Conservation (phyloP, 2,888 invertebrate species). For the Gymnosoma rotundatum region DNA sequence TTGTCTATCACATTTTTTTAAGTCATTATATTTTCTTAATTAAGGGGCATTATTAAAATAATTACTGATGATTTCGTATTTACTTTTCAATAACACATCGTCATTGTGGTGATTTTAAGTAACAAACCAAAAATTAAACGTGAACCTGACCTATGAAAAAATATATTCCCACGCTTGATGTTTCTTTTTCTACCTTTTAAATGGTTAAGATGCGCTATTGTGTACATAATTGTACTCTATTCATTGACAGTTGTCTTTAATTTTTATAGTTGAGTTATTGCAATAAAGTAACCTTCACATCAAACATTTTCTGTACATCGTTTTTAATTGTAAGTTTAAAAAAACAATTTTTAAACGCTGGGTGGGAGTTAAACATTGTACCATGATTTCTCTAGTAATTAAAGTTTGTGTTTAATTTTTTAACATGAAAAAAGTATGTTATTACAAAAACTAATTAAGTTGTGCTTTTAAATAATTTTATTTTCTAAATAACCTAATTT, state of each 20-base stretch:
- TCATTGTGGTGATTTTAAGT: background rate
- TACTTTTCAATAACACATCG: slow-evolving; percentile 37
- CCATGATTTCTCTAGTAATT: slow-evolving; percentile 18
- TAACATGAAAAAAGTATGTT: background rate
- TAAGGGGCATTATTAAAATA: slow-evolving; percentile 44
- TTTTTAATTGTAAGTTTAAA: slow-evolving; percentile 42
- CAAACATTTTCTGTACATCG: slow-evolving; percentile 46
- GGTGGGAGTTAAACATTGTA: slow-evolving; percentile 11
- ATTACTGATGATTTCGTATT: slow-evolving; percentile 36
- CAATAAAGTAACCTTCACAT: slow-evolving; percentile 55
- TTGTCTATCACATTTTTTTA: background rate
- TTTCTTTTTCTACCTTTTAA: slow-evolving; percentile 1
- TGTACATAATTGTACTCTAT: slow-evolving; percentile 13
- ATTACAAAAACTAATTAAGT: too few relatives aligned
- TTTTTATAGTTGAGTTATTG: slow-evolving; percentile 32
- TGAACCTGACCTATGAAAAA: slow-evolving; percentile 54
- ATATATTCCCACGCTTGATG: slow-evolving; percentile 39
- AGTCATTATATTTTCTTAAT: background rate
- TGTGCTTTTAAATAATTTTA: too few relatives aligned
- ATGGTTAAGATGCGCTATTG: slow-evolving; percentile 23
- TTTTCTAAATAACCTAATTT: too few relatives aligned
- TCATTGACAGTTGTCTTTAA: slow-evolving; percentile 12
- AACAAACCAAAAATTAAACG: background rate
- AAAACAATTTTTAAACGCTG: slow-evolving; percentile 8
- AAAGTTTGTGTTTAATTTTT: slow-evolving; percentile 5